Conservation (phyloP, 2,113 vertebrate genomes). For the Semnornis frantzii region DNA sequence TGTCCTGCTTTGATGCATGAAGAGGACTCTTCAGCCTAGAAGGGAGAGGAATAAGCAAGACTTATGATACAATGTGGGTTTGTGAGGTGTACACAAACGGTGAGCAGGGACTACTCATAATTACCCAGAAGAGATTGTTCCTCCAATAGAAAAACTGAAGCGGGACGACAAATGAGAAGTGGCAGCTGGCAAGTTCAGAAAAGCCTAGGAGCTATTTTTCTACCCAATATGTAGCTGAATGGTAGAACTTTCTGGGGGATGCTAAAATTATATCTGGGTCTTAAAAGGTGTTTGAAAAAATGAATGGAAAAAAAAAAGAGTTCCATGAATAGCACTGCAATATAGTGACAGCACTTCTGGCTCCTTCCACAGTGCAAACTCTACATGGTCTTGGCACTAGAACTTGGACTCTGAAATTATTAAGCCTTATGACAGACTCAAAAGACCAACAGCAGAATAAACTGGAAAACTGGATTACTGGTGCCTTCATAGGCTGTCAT, state of each 20-base stretch:
- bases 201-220: neutral
- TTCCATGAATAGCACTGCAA: neutral
- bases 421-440: neutral
- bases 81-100: neutral
- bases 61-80: neutral
- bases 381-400: neutral
- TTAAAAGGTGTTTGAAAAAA: conserved; percentile 6
- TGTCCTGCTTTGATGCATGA: neutral
- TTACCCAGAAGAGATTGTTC: neutral
- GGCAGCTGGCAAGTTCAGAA: neutral
- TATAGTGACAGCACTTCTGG: neutral
- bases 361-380: neutral
- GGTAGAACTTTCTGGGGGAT: neutral
- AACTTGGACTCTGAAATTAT: neutral
- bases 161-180: neutral
- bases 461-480: neutral
- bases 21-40: neutral
- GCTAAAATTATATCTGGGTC: neutral
- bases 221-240: neutral
- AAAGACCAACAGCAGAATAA: neutral
- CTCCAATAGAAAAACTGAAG: neutral
- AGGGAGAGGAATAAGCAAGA: rapidly evolving
- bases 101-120: neutral
- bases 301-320: neutral
- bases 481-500: neutral